Evolutionary conservation across 2,888 invertebrate species (phyloP).

Genomic region (Ormyrus rosae): DNA sequence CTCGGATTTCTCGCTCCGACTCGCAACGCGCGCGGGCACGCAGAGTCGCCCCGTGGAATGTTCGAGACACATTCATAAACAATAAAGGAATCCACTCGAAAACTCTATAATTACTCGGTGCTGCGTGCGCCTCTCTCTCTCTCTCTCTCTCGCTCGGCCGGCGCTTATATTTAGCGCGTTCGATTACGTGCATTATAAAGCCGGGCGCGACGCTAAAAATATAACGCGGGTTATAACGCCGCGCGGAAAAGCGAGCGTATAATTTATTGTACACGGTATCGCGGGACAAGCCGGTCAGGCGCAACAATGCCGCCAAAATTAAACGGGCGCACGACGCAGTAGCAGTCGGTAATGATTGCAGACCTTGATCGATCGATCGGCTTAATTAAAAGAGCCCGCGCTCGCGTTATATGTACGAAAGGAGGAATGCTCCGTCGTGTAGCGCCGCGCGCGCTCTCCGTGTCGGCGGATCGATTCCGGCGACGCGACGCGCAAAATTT

Average conservation of each 20-base stretch:
- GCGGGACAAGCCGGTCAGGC: neutral
- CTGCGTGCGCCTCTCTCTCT: neutral
- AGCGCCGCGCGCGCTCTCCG: too few species aligned
- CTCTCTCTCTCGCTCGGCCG: neutral
- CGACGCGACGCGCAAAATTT: constrained; percentile 10
- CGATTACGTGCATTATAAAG: neutral
- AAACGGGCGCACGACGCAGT: neutral
- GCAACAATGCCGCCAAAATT: neutral
- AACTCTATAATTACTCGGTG: constrained; percentile 21
- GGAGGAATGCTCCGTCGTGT: neutral
- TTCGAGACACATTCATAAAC: neutral
- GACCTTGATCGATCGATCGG: constrained; percentile 24
- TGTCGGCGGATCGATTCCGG: neutral
- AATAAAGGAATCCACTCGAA: neutral
- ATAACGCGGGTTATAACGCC: neutral
- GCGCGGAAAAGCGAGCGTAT: neutral
- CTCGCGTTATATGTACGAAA: neutral
- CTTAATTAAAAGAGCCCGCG: constrained; percentile 33
- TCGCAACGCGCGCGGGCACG: neutral
- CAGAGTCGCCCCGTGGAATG: neutral
- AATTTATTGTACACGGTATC: too few species aligned
- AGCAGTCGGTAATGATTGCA: constrained; percentile 40
- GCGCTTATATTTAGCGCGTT: neutral
- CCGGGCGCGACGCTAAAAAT: neutral
- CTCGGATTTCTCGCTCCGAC: constrained; percentile 8